A percentile compares a stretch with the other conserved stretches of the same genome.
Conservation (phyloP, 2,797 vertebrate species). For the Netta rufina region DNA sequence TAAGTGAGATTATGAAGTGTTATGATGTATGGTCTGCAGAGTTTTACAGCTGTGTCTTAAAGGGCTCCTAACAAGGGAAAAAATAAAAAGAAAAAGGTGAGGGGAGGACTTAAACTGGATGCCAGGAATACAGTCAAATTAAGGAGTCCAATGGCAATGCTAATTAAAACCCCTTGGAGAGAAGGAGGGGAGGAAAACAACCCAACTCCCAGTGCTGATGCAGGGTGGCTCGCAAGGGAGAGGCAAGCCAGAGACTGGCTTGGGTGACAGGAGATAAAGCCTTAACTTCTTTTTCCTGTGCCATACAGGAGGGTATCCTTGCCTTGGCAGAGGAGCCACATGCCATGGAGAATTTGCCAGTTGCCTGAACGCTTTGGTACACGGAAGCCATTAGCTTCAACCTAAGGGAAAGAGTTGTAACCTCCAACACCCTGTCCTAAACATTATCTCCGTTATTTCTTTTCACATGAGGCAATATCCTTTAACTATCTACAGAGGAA, state of each 20-base stretch:
- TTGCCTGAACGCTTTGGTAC: neutral
- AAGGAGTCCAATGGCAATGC: neutral
- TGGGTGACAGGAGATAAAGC: neutral
- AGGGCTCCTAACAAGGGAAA: neutral
- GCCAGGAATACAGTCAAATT: neutral
- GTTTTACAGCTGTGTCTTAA: slow-evolving; percentile 38
- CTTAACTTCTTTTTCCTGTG: neutral
- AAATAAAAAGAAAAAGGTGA: neutral
- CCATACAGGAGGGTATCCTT: neutral
- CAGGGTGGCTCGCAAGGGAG: neutral
- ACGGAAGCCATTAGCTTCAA: neutral
- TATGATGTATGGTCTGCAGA: neutral
- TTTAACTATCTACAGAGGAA: neutral
- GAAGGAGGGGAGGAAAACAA: neutral
- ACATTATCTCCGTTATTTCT: neutral
- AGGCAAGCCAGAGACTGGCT: neutral
- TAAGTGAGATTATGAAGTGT: slow-evolving; percentile 53
- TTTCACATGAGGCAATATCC: neutral
- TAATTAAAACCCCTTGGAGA: neutral
- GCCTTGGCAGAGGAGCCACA: neutral
- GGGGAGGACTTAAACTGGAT: neutral
- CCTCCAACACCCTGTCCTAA: neutral
- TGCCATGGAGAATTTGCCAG: neutral
- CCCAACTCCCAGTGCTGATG: neutral
- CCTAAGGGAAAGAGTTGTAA: neutral